Conservation (phyloP, 1,140 invertebrate species). For the Drosophila persimilis region DNA sequence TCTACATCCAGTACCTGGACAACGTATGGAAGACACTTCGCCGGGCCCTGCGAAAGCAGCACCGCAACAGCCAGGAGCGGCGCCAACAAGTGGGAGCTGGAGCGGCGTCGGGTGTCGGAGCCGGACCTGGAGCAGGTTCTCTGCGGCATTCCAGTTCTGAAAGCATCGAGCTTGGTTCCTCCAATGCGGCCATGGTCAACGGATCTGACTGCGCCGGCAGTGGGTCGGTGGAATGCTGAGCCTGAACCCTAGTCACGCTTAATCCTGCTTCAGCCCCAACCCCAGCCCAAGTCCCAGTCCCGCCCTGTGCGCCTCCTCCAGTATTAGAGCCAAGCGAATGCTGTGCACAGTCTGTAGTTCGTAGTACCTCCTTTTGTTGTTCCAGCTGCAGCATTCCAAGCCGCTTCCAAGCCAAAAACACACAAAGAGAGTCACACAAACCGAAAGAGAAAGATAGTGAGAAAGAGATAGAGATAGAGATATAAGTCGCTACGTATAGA, state of each 20-base stretch:
- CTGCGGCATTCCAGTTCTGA: conserved; percentile 29
- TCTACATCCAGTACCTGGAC: conserved; percentile 60
- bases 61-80: conserved; percentile 25
- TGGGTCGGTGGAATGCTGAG: conserved; percentile 30
- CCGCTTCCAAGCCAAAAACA: too few relatives aligned
- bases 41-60: conserved; percentile 27
- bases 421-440: too few relatives aligned
- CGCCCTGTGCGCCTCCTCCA: conserved; percentile 3
- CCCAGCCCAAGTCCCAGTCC: neutral
- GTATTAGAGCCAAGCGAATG: conserved; percentile 35
- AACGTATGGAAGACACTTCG: conserved; percentile 52
- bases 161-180: conserved; percentile 22
- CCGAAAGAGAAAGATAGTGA: too few relatives aligned
- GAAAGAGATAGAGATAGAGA: too few relatives aligned
- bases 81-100: conserved; percentile 3
- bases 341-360: conserved; percentile 25
- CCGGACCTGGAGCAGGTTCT: neutral
- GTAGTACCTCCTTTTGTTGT: too few relatives aligned
- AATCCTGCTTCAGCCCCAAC: neutral
- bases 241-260: neutral
- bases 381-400: too few relatives aligned
- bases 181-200: conserved; percentile 2
- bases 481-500: too few relatives aligned
- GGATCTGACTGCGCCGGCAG: conserved; percentile 13
- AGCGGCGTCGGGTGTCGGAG: conserved; percentile 2